Conservation (phyloP, 2,113 vertebrate genomes). For the Scomber colias region DNA sequence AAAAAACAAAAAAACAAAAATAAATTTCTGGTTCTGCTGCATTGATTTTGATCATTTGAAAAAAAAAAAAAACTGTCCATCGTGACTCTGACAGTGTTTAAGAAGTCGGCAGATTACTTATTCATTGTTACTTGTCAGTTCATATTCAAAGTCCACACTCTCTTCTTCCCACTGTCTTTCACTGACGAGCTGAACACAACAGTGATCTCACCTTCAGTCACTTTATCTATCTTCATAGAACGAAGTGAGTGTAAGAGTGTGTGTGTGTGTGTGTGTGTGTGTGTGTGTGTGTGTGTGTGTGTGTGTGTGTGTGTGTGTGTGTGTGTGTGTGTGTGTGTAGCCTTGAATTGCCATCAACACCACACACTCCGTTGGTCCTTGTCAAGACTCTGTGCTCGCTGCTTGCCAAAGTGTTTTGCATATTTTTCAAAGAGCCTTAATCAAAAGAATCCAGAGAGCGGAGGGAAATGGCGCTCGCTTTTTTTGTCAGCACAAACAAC, state of each 20-base stretch:
- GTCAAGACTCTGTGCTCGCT: constrained; percentile 44
- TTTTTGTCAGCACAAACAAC: constrained; percentile 54
- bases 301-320: not conserved
- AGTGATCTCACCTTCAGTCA: too few relatives aligned
- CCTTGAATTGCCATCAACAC: constrained; percentile 27
- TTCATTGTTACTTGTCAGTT: too few relatives aligned
- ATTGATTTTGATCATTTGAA: too few relatives aligned
- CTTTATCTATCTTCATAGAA: too few relatives aligned
- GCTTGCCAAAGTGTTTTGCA: constrained; percentile 63
- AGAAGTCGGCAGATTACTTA: too few relatives aligned
- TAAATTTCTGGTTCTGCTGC: too few relatives aligned
- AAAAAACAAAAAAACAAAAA: too few relatives aligned
- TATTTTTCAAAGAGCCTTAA: constrained; percentile 66
- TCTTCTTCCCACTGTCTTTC: too few relatives aligned
- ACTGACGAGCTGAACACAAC: too few relatives aligned
- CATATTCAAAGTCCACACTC: too few relatives aligned
- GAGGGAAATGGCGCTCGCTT: constrained; percentile 4
- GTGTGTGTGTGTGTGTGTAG: constrained; percentile 1
- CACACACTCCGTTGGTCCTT: constrained; percentile 50
- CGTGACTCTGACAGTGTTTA: too few relatives aligned
- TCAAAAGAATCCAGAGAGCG: constrained; percentile 56
- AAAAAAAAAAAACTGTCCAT: too few relatives aligned
- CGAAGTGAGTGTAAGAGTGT: not conserved
- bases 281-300: not conserved
- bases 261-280: not conserved